Base-by-base conservation (phyloP, 2,888 invertebrate species). In the Ophioninae sp. region DNA sequence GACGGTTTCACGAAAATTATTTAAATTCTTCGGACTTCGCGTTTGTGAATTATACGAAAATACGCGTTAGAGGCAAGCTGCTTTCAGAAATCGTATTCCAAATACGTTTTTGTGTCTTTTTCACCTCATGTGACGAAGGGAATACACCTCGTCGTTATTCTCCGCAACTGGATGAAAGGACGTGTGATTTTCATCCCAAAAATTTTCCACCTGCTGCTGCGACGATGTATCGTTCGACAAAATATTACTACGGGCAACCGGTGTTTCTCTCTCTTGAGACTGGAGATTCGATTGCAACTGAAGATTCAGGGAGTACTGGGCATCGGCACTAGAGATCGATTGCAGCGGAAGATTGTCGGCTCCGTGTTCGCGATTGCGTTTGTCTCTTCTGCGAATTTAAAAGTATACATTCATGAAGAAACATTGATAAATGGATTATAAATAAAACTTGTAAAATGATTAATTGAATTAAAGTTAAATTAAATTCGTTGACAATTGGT, bases 341-440 rank as follows among this genome's bases (percentile, higher is more conserved):
- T 89, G 85, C 68, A 88, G 67, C 39, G 91, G 87, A 64, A 90
- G 71, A 82, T 91, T 90, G 22, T 92, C 92, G 20, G 85, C 59
- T 61, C 87, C 88, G 22, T 92, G 90, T 22, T 91, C 91, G 0
- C 91, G 88, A 85, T 92, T 92, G 13, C 91, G 88, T 68, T 92
- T 92, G 77, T 92, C 91, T 77, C 90, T 90, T 68, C 92, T 92
- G 69, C 5, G 67, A 79, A 79, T 23, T 69, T 8, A 0, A 23
- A 51, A 44, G 39, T 20, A 23, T 8, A 22, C 17, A 61, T 13
- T 13, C 44, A 59, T 20, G n/a, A 73, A 17, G 30, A n/a, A 30
- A 3, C n/a, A 30, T 30, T 39, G 8, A 71, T 22, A n/a, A 8
- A n/a, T n/a, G 1, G 2, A 61, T 61, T 61, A 61, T 2, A 61